A percentile compares a stretch with the other conserved stretches of the same genome.
Evolutionary conservation across 2,113 vertebrate genomes (phyloP).

Genomic region (Ptychochromis oligacanthus): DNA sequence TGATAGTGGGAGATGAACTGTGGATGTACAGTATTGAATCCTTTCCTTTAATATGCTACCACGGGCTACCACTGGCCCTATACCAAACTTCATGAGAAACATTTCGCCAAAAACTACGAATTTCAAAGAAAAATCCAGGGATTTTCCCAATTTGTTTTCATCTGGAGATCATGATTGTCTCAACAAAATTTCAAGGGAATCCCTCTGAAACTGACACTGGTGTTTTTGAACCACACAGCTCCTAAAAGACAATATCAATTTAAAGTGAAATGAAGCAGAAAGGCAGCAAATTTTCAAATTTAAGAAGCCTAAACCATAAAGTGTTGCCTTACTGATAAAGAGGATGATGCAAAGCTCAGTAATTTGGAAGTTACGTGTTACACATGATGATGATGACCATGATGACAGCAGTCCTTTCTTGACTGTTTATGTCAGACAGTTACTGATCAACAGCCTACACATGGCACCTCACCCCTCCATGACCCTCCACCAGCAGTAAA

Average conservation of each 20-base stretch:
- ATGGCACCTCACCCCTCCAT: not conserved
- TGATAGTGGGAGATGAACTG: no score
- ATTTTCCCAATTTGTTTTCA: not conserved
- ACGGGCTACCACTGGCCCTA: not conserved
- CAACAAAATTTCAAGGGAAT: not conserved
- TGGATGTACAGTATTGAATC: no score
- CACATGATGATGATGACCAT: constrained; percentile 18
- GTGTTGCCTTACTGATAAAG: not conserved
- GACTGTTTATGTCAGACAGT: constrained; percentile 18
- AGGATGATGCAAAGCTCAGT: constrained; percentile 13
- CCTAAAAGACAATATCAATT: not conserved
- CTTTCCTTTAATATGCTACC: not conserved
- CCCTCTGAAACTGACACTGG: not conserved
- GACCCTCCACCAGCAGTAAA: constrained; percentile 9
- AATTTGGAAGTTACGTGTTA: constrained; percentile 7
- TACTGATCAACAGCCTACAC: constrained; percentile 23
- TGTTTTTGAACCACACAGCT: not conserved
- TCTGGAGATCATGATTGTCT: not conserved
- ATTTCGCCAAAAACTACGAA: not conserved
- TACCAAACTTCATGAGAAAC: not conserved
- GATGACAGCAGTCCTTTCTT: constrained; percentile 1
- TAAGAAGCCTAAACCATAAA: not conserved
- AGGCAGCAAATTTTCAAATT: not conserved
- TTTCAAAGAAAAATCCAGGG: not conserved
- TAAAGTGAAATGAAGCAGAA: not conserved